Evolutionary conservation across 2,113 vertebrate genomes (phyloP).

Genomic region (Chionis minor): DNA sequence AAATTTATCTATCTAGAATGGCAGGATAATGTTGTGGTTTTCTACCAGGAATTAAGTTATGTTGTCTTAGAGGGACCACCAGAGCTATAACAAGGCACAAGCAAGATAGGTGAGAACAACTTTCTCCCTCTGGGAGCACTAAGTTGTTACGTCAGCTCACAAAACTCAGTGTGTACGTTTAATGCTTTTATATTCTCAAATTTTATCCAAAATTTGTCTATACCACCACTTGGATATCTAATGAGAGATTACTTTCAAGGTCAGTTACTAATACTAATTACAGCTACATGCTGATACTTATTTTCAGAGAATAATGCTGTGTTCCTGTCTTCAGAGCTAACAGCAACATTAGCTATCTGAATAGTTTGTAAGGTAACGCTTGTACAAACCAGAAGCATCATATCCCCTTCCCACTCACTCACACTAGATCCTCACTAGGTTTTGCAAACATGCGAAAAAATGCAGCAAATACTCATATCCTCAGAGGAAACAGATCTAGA

Average conservation of each 20-base stretch:
- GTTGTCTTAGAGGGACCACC: neutral
- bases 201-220: neutral
- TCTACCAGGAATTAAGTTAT: neutral
- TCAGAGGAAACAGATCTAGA: no score
- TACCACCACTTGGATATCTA: neutral
- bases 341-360: no score
- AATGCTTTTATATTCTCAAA: neutral
- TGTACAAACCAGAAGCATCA: neutral
- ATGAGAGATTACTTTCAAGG: neutral
- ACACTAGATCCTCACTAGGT: no score
- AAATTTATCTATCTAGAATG: neutral
- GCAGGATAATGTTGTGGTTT: neutral
- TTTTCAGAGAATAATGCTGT: neutral
- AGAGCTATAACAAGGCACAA: fast-evolving
- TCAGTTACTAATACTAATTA: neutral
- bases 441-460: no score
- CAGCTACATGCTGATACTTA: neutral
- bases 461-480: no score
- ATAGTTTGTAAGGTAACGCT: neutral
- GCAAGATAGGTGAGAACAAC: neutral
- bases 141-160: neutral
- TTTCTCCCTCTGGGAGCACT: neutral
- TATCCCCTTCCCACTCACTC: neutral
- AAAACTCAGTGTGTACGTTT: neutral
- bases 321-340: neutral